These are phyloP conservation scores for Clamator glandarius DNA, from an alignment of 2,797 vertebrate genomes.

Conservation along the genomic window DNA sequence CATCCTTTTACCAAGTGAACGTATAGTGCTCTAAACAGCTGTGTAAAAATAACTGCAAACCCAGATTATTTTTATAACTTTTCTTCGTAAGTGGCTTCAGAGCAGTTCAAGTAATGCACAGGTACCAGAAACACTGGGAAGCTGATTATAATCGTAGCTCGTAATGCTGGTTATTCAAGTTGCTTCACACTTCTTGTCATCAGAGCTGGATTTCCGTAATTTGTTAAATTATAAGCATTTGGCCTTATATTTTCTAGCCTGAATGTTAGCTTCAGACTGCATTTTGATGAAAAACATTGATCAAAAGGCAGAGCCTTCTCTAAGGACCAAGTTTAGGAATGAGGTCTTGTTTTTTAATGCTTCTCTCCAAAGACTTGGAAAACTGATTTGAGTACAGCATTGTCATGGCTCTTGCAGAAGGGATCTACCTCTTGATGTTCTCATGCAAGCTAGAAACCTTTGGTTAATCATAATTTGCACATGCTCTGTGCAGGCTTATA, in stretches of 20 bases:
- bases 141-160: not conserved
- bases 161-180: not conserved
- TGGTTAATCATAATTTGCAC: not conserved
- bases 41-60: conserved; percentile 62
- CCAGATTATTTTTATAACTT: conserved; percentile 10
- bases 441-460: not conserved
- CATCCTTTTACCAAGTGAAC: conserved; percentile 47
- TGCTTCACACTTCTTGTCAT: not conserved
- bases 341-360: not conserved
- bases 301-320: not conserved
- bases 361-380: not conserved
- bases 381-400: not conserved
- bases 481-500: not conserved
- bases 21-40: conserved; percentile 7
- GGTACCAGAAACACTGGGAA: not conserved
- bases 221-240: not conserved
- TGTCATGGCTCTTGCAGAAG: not conserved
- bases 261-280: not conserved
- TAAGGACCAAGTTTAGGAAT: not conserved
- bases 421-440: not conserved
- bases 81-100: not conserved
- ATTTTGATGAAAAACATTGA: not conserved
- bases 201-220: not conserved
- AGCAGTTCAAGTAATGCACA: not conserved
- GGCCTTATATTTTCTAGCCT: not conserved